These are phyloP conservation scores for Drosophila tani DNA, from an alignment of 1,140 invertebrate genomes.

Conservation along the genomic window DNA sequence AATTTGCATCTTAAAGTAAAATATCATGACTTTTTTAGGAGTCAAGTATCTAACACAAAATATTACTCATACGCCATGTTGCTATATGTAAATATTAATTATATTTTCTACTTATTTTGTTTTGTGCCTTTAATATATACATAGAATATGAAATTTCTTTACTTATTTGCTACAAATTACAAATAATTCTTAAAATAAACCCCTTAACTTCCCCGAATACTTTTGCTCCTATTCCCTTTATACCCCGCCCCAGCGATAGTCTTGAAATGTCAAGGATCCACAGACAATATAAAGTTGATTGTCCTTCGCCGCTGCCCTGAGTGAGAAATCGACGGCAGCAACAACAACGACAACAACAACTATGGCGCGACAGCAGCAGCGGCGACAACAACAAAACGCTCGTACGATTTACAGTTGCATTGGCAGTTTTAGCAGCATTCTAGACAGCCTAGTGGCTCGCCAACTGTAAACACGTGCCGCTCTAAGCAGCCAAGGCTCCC, in stretches of 20 bases:
- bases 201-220: not conserved
- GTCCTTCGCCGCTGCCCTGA: conserved; percentile 46
- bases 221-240: not conserved
- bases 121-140: too few species aligned
- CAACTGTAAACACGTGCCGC: conserved; percentile 76
- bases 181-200: not conserved
- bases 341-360: conserved; percentile 3
- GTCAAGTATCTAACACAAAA: too few species aligned
- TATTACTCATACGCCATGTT: conserved; percentile 11
- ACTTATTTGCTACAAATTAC: not conserved
- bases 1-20: too few species aligned
- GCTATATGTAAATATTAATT: too few species aligned
- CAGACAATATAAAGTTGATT: conserved; percentile 43
- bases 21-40: too few species aligned
- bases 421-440: conserved; percentile 55
- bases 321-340: conserved; percentile 24
- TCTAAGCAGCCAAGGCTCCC: conserved; percentile 67
- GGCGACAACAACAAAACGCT: conserved; percentile 20
- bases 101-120: too few species aligned
- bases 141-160: not conserved
- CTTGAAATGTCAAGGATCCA: conserved; percentile 33
- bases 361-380: not conserved
- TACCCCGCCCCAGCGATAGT: conserved; percentile 4
- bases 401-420: conserved; percentile 45
- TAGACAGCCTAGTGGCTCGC: not conserved